A percentile compares a stretch with the other conserved stretches of the same genome.
Conservation (phyloP, 2,113 vertebrate genomes). For the Harpagus bidentatus region DNA sequence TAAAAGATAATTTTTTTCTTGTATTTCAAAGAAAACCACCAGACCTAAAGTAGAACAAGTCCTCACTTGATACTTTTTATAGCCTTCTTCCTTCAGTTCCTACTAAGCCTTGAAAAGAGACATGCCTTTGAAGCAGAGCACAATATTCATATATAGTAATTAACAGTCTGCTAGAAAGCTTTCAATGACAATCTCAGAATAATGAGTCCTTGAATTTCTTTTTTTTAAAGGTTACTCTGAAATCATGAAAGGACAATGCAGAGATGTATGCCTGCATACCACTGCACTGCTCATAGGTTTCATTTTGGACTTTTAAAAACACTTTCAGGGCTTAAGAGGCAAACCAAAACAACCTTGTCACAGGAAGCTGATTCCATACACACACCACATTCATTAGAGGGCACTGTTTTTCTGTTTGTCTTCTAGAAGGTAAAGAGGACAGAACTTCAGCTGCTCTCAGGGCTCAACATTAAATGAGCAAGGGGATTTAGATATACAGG, state of each 20-base stretch:
- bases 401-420: conserved; percentile 61
- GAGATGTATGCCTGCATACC: not conserved
- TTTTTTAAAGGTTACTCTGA: not conserved
- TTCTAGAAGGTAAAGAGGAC: not conserved
- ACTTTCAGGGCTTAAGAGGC: not conserved
- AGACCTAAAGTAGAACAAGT: not conserved
- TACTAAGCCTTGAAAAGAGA: not conserved
- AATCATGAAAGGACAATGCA: not conserved
- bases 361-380: not conserved
- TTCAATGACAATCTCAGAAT: not conserved
- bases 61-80: not conserved
- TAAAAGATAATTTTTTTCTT: not conserved
- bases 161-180: not conserved
- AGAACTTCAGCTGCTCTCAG: not conserved
- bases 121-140: not conserved
- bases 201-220: not conserved
- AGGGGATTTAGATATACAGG: not conserved
- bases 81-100: not conserved
- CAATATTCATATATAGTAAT: not conserved
- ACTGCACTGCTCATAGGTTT: not conserved
- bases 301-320: not conserved
- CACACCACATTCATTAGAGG: conserved; percentile 55
- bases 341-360: not conserved
- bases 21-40: not conserved
- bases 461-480: not conserved